Evolutionary conservation across 2,113 vertebrate genomes (phyloP).

Genomic region (Rhabdornis inornatus): DNA sequence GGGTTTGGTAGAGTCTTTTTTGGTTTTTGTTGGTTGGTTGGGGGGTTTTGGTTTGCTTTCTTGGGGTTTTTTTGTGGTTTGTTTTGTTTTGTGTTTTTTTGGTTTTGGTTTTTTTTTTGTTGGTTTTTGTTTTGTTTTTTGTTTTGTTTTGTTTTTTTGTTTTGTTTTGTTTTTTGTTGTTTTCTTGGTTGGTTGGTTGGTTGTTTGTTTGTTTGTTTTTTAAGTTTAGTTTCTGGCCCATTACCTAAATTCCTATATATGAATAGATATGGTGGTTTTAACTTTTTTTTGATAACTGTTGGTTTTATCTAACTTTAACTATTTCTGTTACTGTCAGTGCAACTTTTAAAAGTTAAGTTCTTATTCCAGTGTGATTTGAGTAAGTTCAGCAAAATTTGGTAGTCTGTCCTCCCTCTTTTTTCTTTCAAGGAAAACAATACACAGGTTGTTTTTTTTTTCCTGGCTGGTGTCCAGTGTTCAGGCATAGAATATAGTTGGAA

Average conservation of each 20-base stretch:
- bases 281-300: background rate
- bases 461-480: background rate
- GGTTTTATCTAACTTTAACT: background rate
- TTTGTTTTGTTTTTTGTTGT: background rate
- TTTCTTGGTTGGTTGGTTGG: too few relatives aligned
- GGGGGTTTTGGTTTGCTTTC: background rate
- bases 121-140: too few relatives aligned
- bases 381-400: background rate
- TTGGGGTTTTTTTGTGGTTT: background rate
- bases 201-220: background rate
- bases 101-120: background rate
- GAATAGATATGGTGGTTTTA: background rate
- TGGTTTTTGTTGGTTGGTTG: background rate
- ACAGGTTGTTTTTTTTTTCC: background rate
- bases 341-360: background rate
- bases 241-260: background rate
- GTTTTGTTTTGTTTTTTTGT: too few relatives aligned
- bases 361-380: background rate
- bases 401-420: background rate
- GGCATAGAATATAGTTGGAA: background rate
- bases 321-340: background rate
- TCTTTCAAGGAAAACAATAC: background rate
- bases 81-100: background rate
- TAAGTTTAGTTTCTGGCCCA: background rate
- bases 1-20: background rate